Conservation (phyloP, 2,797 vertebrate species). For the Protosalanx chinensis region DNA sequence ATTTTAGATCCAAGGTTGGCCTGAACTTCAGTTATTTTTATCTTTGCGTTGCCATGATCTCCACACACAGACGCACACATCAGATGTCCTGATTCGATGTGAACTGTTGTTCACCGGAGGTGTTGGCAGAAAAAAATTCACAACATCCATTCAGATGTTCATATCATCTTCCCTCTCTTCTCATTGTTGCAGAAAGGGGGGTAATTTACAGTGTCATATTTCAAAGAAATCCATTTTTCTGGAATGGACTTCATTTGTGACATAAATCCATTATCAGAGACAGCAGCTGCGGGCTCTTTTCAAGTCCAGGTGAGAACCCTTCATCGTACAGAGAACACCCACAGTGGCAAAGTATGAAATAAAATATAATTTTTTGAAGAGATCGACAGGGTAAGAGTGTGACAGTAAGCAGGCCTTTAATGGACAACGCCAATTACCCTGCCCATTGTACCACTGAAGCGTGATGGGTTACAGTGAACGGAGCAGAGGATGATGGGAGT, state of each 20-base stretch:
- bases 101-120: not conserved
- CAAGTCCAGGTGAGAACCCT: conserved; percentile 26
- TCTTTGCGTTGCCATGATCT: too few relatives aligned
- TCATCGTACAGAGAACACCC: conserved; percentile 28
- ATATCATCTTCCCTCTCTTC: not conserved
- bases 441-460: conserved; percentile 48
- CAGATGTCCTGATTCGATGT: not conserved
- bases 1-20: too few relatives aligned
- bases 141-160: not conserved
- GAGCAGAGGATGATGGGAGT: conserved; percentile 53
- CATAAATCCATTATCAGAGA: conserved; percentile 27
- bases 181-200: conserved; percentile 9
- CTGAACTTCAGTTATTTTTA: not conserved
- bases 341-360: not conserved
- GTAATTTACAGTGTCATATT: conserved; percentile 6
- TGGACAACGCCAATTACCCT: conserved; percentile 68
- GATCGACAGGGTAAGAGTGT: conserved; percentile 28
- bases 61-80: not conserved
- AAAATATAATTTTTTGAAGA: conserved; percentile 1
- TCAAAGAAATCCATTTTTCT: conserved; percentile 6
- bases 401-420: conserved; percentile 57
- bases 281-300: not conserved
- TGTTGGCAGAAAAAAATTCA: not conserved
- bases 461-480: conserved; percentile 49
- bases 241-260: conserved; percentile 11